phyloP scores from a whole-genome alignment of 92 coral and sea anemone genomes.

The Porites rus region DNA sequence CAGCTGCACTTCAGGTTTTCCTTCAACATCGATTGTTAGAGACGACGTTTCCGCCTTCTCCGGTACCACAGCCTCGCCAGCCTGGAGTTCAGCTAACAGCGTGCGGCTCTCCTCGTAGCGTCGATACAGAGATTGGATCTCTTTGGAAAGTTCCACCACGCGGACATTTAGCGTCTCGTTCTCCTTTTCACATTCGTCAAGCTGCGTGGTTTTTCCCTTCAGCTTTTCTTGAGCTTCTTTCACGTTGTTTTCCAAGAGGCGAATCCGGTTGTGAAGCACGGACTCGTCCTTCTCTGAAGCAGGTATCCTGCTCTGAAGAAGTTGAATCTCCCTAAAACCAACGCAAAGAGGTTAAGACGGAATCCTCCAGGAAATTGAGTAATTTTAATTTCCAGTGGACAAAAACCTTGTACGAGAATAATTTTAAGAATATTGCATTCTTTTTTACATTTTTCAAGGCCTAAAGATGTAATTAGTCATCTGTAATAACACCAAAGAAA shows the following conservation, averaged over 20 bases:
- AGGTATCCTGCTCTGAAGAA: slow-evolving; percentile 52
- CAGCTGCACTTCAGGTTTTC: slow-evolving; percentile 61
- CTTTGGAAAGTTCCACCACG: slow-evolving; percentile 60
- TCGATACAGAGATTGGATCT: slow-evolving; percentile 42
- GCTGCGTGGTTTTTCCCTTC: slow-evolving; percentile 52
- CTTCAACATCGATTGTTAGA: slow-evolving; percentile 62
- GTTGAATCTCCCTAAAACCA: slow-evolving; percentile 32
- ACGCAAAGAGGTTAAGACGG: no score
- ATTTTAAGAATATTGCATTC: no score
- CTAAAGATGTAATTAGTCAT: no score
- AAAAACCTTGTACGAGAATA: no score
- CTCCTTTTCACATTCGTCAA: slow-evolving; percentile 62
- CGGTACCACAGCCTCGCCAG: slow-evolving; percentile 41
- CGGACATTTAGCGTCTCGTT: slow-evolving; percentile 56
- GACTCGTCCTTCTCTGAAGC: slow-evolving; percentile 53
- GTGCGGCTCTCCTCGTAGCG: slow-evolving; percentile 48
- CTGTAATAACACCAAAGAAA: no score
- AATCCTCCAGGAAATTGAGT: no score
- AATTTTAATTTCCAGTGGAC: no score
- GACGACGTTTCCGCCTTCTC: slow-evolving; percentile 60
- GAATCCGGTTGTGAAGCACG: slow-evolving; percentile 32
- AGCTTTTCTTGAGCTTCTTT: slow-evolving; percentile 59
- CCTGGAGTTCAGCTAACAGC: slow-evolving; percentile 41
- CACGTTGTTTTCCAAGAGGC: slow-evolving; percentile 36
- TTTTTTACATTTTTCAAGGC: no score